These are phyloP conservation scores for Cataglyphis albicans DNA, from an alignment of 2,888 invertebrate genomes.

Conservation along the genomic window DNA sequence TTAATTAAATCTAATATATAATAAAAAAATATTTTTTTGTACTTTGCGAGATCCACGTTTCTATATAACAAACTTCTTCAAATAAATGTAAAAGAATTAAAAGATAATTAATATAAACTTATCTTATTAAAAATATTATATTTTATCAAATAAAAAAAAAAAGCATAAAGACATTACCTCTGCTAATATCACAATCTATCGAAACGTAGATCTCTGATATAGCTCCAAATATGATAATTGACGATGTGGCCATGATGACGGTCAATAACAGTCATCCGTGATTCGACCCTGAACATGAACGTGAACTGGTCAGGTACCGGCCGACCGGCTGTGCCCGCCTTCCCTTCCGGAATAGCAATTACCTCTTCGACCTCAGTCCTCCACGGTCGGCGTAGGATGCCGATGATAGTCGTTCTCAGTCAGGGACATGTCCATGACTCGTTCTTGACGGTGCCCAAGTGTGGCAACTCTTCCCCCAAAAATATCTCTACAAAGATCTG, in stretches of 20 bases:
- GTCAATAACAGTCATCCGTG: slow-evolving; percentile 82
- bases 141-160: not conserved
- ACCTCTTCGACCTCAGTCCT: slow-evolving; percentile 77
- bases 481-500: slow-evolving; percentile 32
- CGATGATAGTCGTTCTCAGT: slow-evolving; percentile 75
- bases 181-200: not conserved
- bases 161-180: not conserved
- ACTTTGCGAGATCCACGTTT: not conserved
- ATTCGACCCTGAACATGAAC: slow-evolving; percentile 82
- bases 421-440: slow-evolving; percentile 77
- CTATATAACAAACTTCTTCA: not conserved
- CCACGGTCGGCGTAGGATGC: slow-evolving; percentile 79
- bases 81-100: not conserved
- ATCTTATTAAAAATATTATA: not conserved
- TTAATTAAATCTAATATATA: not conserved
- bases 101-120: not conserved
- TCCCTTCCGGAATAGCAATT: slow-evolving; percentile 81
- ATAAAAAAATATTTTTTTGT: not conserved
- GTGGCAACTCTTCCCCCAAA: slow-evolving; percentile 62
- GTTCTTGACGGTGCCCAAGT: slow-evolving; percentile 72
- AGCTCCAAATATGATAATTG: slow-evolving; percentile 14
- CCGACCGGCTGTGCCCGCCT: slow-evolving; percentile 78
- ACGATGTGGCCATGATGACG: slow-evolving; percentile 75
- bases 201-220: not conserved
- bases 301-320: slow-evolving; percentile 81